These are phyloP conservation scores for Meandrina meandrites DNA, from an alignment of 92 coral and sea anemone species.

Conservation along the genomic window DNA sequence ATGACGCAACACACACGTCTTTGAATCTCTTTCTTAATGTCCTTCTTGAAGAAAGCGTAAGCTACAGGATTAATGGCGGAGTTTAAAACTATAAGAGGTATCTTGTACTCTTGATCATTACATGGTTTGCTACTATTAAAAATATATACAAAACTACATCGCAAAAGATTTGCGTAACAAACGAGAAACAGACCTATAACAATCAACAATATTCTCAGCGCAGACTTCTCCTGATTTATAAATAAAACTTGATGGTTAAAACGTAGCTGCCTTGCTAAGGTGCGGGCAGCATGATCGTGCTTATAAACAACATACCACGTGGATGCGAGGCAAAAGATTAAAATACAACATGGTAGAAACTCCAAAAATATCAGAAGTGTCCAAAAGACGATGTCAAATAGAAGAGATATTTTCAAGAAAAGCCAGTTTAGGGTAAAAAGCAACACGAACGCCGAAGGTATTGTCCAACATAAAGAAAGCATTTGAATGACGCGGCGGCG, in stretches of 20 bases:
- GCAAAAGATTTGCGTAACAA: not conserved
- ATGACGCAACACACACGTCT: not conserved
- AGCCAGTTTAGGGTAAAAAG: not conserved
- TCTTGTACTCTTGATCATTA: not conserved
- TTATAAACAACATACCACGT: not conserved
- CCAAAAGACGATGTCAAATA: not conserved
- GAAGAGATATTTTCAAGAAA: not conserved
- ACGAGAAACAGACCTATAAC: not conserved
- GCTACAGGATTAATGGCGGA: conserved; percentile 13
- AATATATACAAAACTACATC: not conserved
- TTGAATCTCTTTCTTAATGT: not conserved
- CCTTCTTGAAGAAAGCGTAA: conserved; percentile 12
- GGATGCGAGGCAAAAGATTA: not conserved
- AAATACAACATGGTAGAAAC: conserved; percentile 10
- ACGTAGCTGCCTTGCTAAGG: conserved; percentile 16
- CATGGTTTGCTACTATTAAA: not conserved
- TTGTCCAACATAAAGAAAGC: not conserved
- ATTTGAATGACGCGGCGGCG: not conserved
- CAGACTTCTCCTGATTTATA: not conserved
- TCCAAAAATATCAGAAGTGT: not conserved
- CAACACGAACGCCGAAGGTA: not conserved
- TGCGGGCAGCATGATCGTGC: not conserved
- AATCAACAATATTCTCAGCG: not conserved
- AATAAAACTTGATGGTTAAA: conserved; percentile 15
- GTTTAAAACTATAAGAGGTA: conserved; percentile 14